Base-by-base conservation (phyloP, 2,888 invertebrate species). In the Philonicus albiceps region DNA sequence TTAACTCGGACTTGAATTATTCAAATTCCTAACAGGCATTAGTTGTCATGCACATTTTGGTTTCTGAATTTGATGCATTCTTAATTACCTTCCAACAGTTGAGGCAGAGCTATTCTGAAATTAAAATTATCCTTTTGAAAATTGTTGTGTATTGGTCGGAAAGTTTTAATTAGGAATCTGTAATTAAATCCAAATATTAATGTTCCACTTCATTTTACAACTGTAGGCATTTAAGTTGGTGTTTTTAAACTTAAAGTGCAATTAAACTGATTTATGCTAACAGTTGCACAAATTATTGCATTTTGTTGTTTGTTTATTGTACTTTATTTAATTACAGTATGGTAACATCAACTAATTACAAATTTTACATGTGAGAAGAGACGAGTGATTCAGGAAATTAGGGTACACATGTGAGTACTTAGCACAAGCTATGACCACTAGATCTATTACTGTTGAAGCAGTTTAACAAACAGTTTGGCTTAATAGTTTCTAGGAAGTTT, bases 241-340 rank as follows among this genome's bases (percentile, higher is more conserved):
- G 80, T 86, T 76, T 78, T 80, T 34, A 43, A 87, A 85, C 86
- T 73, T 43, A 76, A 85, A 76, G 49, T 86, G 87, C 72, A 87
- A 87, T 87, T 86, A 87, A 87, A 86, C 86, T 87, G 87, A 87
- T 87, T 87, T 87, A 87, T 83, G 85, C 81, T 53, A 86, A 85
- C 87, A 85, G 75, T 87, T 86, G 87, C 85, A 86, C 85, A 86
- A 87, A 86, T 85, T 87, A 87, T 86, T 87, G 86, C 81, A 81
- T 86, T 87, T 87, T 80, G 86, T 76, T 72, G n/a, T 87, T 87
- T 87, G 86, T 87, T 85, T 87, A 87, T 86, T 87, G 75, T 85
- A 83, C 81, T 86, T 81, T 85, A 85, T 83, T 85, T 87, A 86
- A 86, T 87, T 87, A 85, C 86, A 53, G n/a, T n/a, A 31, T 49